Evolutionary conservation across 2,113 vertebrate genomes (phyloP), one percentile per base, ranked within the genome.

Genomic region (Scatophagus argus): DNA sequence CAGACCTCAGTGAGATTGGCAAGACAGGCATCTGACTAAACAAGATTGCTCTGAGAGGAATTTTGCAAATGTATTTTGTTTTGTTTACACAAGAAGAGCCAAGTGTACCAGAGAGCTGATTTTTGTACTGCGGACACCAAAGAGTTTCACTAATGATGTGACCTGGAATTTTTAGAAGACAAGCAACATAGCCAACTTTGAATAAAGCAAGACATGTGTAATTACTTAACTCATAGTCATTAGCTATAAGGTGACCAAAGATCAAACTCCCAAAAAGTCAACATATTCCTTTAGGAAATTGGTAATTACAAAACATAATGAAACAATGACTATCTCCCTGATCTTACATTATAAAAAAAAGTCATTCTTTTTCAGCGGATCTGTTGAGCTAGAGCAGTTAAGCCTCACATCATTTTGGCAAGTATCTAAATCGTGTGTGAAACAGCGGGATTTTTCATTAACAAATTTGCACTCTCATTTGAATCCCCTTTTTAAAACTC

Each of bases 301-400:
- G 32, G 43, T 46, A n/a, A 46, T 23, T 46, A 25, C 16, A 11
- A 8, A 19, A 12, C 0, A 7, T 21, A 13, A 17, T 84, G 11
- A 44, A 73, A 39, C 64, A 19, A 62, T 21, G 19, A 43, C 7
- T 36, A 3, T 76, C 11, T 65, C 32, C 17, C 43, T 69, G 81
- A 77, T 80, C 68, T 72, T 12, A 34, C 39, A 41, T 82, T 70
- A 31, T 82, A 36, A 80, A 70, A 52, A n/a, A 51, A 77, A 77
- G 49, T 62, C 44, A 32, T 75, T 92, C 61, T 93, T 82, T 93
- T 92, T 63, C 91, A 91, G 91, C 90, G 75, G 88, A 93, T 84
- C 82, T 83, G 60, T 84, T 90, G 87, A 84, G 65, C 83, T 93
- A 89, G 64, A 88, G 77, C 85, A 71, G 47, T 46, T 81, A 83